Evolutionary conservation across 1,140 invertebrate genomes (phyloP), one percentile per base, ranked within the genome.

Genomic region (Nasonia vitripennis): DNA sequence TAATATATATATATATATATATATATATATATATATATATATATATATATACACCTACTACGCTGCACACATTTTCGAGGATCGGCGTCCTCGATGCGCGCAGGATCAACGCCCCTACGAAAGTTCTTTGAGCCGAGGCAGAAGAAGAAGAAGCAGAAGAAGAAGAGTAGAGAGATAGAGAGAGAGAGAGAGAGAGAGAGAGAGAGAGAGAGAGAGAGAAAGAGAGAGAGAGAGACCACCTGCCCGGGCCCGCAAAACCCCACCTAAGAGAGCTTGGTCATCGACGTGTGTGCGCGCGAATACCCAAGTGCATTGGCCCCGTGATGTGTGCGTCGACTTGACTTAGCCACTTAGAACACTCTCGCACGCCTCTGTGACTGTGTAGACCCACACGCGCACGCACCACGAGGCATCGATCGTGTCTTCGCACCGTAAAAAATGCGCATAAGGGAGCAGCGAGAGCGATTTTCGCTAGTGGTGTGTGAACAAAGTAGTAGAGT

Each of bases 101-200:
- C 86, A 92, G 90, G 92, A 93, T 93, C 92, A 93, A 93, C 91
- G 93, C 91, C 92, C 92, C 91, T 92, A 90, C 91, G 91, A 93
- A 93, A 91, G 92, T 93, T 93, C 91, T 91, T 92, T 91, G 90
- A 91, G 92, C 91, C 90, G 89, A 91, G 90, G 85, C 87, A 88
- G 84, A 88, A 31, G 11, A 14, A 12, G 75, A 78, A 68, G 51
- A 45, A 71, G 75, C 12, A 55, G 55, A 62, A 62, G 55, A n/a
- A 62, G 55, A 62, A 62, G 55, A 48, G 73, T 23, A 68, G 48
- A 83, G 41, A n/a, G n/a, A n/a, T n/a, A n/a, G n/a, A n/a, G n/a
- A n/a, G n/a, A n/a, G n/a, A n/a, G n/a, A n/a, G 74, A 84, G 75
- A 84, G 75, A 68, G 62, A 78, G 74, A 77, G 74, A 78, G 51